Evolutionary conservation across 1,140 invertebrate genomes (phyloP).

Genomic region (Drosophila persimilis): DNA sequence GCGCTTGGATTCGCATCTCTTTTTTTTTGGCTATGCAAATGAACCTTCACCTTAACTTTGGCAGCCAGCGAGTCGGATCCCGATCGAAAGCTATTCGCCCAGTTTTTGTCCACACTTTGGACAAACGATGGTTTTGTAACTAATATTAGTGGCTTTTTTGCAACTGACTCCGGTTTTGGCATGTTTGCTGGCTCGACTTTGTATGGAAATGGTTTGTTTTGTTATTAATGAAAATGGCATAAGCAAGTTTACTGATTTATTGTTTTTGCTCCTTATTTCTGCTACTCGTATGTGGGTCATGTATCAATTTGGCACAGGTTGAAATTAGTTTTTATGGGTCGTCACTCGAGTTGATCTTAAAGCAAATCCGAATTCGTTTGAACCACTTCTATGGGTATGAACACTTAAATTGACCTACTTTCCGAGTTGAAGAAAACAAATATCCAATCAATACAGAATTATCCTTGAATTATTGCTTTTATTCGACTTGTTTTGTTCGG

Average conservation of each 20-base stretch:
- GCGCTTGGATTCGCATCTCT: slow-evolving; percentile 55
- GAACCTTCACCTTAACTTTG: slow-evolving; percentile 66
- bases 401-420: slow-evolving; percentile 28
- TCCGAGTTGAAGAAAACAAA: slow-evolving; percentile 15
- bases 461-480: slow-evolving; percentile 23
- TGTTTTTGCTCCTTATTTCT: slow-evolving; percentile 18
- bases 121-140: slow-evolving; percentile 59
- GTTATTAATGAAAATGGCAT: slow-evolving; percentile 45
- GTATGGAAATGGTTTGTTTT: slow-evolving; percentile 8
- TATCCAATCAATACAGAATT: slow-evolving; percentile 38
- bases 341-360: neutral
- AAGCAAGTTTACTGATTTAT: slow-evolving; percentile 6
- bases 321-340: slow-evolving; percentile 1
- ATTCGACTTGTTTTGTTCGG: neutral
- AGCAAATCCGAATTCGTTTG: neutral
- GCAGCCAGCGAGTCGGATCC: slow-evolving; percentile 43
- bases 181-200: slow-evolving; percentile 34
- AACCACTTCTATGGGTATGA: neutral
- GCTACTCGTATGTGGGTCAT: neutral
- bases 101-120: slow-evolving; percentile 44
- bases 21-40: slow-evolving; percentile 60
- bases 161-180: slow-evolving; percentile 38
- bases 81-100: slow-evolving; percentile 31
- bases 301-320: neutral
- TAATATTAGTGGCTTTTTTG: slow-evolving; percentile 28